A percentile compares a stretch with the other conserved stretches of the same genome.
Evolutionary conservation across 1,140 invertebrate species (phyloP).

Genomic region (Macrobrachium rosenbergii): DNA sequence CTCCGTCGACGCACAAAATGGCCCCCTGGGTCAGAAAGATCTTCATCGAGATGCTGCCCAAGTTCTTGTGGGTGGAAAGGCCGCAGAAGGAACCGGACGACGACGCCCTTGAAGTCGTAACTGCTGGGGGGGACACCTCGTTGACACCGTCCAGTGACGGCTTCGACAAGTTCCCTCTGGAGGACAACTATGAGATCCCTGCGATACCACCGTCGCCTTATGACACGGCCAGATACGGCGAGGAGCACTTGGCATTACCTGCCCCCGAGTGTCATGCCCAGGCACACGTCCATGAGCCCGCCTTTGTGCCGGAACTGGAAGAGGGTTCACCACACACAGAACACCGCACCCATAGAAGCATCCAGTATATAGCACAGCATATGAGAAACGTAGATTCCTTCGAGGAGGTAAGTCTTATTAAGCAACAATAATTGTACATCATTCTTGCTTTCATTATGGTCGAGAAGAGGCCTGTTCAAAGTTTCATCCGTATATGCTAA

Average conservation of each 20-base stretch:
- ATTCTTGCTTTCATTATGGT: no score
- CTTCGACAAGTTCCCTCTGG: conserved; percentile 61
- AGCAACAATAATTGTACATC: no score
- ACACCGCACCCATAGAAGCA: conserved; percentile 87
- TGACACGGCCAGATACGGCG: conserved; percentile 64
- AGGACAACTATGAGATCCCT: conserved; percentile 63
- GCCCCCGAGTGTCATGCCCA: conserved; percentile 54
- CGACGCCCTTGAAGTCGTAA: conserved; percentile 52
- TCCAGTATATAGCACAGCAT: conserved; percentile 93
- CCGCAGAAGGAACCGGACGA: conserved; percentile 68
- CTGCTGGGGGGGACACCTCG: conserved; percentile 48
- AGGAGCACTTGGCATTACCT: conserved; percentile 67
- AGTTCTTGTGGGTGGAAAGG: conserved; percentile 80
- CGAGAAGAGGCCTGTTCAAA: no score
- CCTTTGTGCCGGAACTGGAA: conserved; percentile 69
- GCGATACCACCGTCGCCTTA: conserved; percentile 64
- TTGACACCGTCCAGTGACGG: conserved; percentile 62
- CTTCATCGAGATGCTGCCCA: conserved; percentile 75
- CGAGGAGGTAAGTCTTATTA: conserved; percentile 83
- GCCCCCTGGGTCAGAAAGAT: conserved; percentile 89
- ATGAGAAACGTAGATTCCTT: conserved; percentile 95
- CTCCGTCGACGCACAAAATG: conserved; percentile 97
- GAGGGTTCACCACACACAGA: conserved; percentile 51
- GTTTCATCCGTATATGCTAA: no score
- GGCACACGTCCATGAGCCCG: conserved; percentile 75